Evolutionary conservation across 2,888 invertebrate genomes (phyloP), one percentile per base, ranked within the genome.

Genomic region (Sarcophaga rosellei): DNA sequence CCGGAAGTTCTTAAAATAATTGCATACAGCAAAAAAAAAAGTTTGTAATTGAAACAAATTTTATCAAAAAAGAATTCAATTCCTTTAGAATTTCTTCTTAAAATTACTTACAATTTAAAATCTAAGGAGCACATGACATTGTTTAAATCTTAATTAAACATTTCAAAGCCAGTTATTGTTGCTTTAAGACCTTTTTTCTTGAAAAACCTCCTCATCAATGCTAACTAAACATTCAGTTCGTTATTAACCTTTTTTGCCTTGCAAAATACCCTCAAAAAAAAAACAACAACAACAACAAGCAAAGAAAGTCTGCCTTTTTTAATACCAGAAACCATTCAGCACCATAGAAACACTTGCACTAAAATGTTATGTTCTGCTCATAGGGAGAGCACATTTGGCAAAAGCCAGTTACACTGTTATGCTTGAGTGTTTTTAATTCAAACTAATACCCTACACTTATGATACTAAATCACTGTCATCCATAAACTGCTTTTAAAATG

Each of bases 401-500:
- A 44, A 45, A 66, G 23, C 53, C 21, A 69, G 8, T 23, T 59
- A 11, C 53, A 35, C 63, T 68, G 45, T 45, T 25, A 78, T 8
- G 17, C 70, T 15, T 61, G 66, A 68, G 63, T 82, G 57, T 80
- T 76, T 82, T 44, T 79, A 75, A 79, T 82, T 35, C 75, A 80
- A 68, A 82, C 72, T 82, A 74, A 87, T 82, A 78, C 70, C 74
- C 69, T 76, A 83, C 85, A 88, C 78, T 88, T 86, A 82, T 69
- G 73, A 59, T 73, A 78, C 86, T 88, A 86, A 87, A 88, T 88
- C 88, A 88, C 78, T 88, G 87, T 87, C 88, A 87, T 77, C 78
- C 78, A 86, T 88, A 85, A 83, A 87, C 87, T 85, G 85, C 88
- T 87, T 88, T 87, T 86, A 84, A 88, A 87, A 86, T 89, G 88